Evolutionary conservation across 2,113 vertebrate genomes (phyloP).

Genomic region (Epinephelus lanceolatus): DNA sequence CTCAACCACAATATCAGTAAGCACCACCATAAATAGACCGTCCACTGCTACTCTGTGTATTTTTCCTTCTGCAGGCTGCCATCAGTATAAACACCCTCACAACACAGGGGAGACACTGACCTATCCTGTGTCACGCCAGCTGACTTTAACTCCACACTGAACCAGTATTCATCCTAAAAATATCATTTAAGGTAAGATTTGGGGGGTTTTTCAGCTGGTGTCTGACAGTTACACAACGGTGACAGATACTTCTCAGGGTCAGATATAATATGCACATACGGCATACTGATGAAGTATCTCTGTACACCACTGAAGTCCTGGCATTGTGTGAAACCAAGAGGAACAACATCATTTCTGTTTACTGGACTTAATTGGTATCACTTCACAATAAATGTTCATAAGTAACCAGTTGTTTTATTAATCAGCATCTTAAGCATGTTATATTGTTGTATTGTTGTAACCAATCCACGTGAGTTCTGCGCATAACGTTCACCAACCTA

Average conservation of each 20-base stretch:
- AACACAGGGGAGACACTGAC: slow-evolving; percentile 41
- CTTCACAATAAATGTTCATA: neutral
- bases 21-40: slow-evolving; percentile 70
- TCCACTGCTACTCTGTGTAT: slow-evolving; percentile 46
- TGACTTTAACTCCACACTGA: neutral
- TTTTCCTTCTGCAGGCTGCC: slow-evolving; percentile 49
- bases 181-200: neutral
- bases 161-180: neutral
- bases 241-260: neutral
- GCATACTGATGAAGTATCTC: neutral
- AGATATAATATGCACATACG: neutral
- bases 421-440: too few species aligned
- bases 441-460: too few species aligned
- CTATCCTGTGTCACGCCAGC: slow-evolving; percentile 16
- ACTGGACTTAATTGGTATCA: too few species aligned
- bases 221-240: neutral
- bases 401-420: neutral
- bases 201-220: neutral
- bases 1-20: slow-evolving; percentile 67
- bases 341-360: too few species aligned
- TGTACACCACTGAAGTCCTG: neutral
- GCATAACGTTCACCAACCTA: too few species aligned
- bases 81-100: slow-evolving; percentile 60
- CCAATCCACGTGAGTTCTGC: too few species aligned
- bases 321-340: neutral